Evolutionary conservation across 2,113 vertebrate species (phyloP).

Genomic region (Thymallus thymallus): DNA sequence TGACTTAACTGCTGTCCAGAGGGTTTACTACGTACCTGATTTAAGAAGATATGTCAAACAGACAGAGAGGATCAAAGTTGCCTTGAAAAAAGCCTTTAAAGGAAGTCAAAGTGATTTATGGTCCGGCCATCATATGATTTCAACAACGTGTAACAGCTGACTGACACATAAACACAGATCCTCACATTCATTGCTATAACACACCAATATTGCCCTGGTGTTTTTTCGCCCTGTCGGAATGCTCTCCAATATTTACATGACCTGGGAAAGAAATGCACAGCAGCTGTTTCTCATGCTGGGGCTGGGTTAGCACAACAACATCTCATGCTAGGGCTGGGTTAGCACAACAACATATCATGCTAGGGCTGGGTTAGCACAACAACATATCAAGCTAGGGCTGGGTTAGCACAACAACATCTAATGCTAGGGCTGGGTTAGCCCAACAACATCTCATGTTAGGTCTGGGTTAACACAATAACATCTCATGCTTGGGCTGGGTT

Average conservation of each 20-base stretch:
- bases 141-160: slow-evolving; percentile 37
- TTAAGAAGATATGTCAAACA: slow-evolving; percentile 21
- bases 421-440: slow-evolving; percentile 32
- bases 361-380: slow-evolving; percentile 30
- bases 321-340: too few species aligned
- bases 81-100: slow-evolving; percentile 24
- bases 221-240: slow-evolving; percentile 33
- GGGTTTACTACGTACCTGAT: background rate
- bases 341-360: slow-evolving; percentile 20
- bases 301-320: slow-evolving; percentile 13
- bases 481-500: slow-evolving; percentile 38
- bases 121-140: slow-evolving; percentile 24
- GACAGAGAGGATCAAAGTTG: slow-evolving; percentile 51
- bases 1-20: slow-evolving; percentile 47
- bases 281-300: slow-evolving; percentile 63
- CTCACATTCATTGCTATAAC: slow-evolving; percentile 9
- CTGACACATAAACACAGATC: slow-evolving; percentile 31
- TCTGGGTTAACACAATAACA: too few species aligned
- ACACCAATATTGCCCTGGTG: slow-evolving; percentile 25
- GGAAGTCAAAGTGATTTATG: slow-evolving; percentile 11
- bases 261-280: slow-evolving; percentile 44
- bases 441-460: slow-evolving; percentile 6
- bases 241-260: slow-evolving; percentile 50
- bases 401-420: too few species aligned
- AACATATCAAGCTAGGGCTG: too few species aligned